These are phyloP conservation scores for Hemibates koningsi DNA, from an alignment of 2,113 vertebrate genomes.

Conservation along the genomic window DNA sequence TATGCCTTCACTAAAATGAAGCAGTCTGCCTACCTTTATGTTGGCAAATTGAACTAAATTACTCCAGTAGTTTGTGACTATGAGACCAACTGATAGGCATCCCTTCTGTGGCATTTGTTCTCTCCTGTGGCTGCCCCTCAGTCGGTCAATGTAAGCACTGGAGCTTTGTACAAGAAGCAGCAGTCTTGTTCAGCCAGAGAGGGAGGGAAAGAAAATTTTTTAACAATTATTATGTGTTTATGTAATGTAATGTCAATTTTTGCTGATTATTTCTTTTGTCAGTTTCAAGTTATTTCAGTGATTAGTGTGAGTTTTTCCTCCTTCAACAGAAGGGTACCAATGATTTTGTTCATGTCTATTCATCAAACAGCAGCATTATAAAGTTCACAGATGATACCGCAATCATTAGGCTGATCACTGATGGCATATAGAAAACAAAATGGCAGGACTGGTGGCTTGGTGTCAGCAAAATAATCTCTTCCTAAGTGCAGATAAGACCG, in stretches of 20 bases:
- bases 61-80: conserved; percentile 79
- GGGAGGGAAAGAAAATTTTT: not conserved
- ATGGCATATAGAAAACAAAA: not conserved
- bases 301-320: not conserved
- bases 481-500: fast-evolving
- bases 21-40: conserved; percentile 19
- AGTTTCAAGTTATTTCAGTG: not conserved
- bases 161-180: conserved; percentile 90
- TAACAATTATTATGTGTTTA: not conserved
- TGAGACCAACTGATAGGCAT: conserved; percentile 81
- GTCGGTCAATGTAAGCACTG: conserved; percentile 65
- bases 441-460: not conserved
- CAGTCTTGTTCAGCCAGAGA: conserved; percentile 66
- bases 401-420: not conserved
- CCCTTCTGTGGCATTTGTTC: conserved; percentile 11
- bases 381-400: not conserved
- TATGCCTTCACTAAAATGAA: not conserved
- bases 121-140: conserved; percentile 28
- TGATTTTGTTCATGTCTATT: not conserved
- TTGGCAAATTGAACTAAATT: conserved; percentile 72
- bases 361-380: not conserved
- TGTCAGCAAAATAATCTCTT: not conserved
- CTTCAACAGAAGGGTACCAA: not conserved
- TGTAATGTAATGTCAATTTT: not conserved
- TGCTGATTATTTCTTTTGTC: not conserved